Evolutionary conservation across 2,113 vertebrate genomes (phyloP).

Genomic region (Brienomyrus longianalis): DNA sequence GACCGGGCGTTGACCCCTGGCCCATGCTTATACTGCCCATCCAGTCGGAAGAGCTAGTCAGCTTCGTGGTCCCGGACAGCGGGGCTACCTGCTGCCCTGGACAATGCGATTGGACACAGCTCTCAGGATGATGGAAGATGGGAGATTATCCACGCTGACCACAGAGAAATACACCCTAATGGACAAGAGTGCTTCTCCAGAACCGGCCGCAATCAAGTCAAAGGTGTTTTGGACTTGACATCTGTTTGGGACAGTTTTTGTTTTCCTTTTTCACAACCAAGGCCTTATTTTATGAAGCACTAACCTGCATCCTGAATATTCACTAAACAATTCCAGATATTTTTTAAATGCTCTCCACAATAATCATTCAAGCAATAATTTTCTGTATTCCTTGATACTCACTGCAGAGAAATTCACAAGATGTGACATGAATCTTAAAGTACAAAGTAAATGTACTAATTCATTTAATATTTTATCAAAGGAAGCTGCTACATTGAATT

Average conservation of each 20-base stretch:
- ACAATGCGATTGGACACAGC: slow-evolving; percentile 87
- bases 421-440: not conserved
- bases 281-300: not conserved
- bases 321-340: not conserved
- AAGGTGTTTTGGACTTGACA: slow-evolving; percentile 36
- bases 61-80: slow-evolving; percentile 62
- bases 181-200: slow-evolving; percentile 44
- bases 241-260: not conserved
- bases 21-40: slow-evolving; percentile 58
- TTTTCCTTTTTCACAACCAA: not conserved
- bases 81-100: slow-evolving; percentile 87
- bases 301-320: not conserved
- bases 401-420: not conserved
- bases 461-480: not conserved
- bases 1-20: slow-evolving; percentile 78
- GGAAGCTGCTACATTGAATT: not conserved
- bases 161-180: slow-evolving; percentile 36
- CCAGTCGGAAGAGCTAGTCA: slow-evolving; percentile 67
- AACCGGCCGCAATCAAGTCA: slow-evolving; percentile 37
- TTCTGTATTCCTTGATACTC: not conserved
- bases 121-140: slow-evolving; percentile 78
- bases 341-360: not conserved
- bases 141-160: slow-evolving; percentile 67
- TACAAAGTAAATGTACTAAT: not conserved
- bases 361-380: not conserved